Base-by-base conservation (phyloP, 2,888 invertebrate genomes). In the Agonopterix arenella region DNA sequence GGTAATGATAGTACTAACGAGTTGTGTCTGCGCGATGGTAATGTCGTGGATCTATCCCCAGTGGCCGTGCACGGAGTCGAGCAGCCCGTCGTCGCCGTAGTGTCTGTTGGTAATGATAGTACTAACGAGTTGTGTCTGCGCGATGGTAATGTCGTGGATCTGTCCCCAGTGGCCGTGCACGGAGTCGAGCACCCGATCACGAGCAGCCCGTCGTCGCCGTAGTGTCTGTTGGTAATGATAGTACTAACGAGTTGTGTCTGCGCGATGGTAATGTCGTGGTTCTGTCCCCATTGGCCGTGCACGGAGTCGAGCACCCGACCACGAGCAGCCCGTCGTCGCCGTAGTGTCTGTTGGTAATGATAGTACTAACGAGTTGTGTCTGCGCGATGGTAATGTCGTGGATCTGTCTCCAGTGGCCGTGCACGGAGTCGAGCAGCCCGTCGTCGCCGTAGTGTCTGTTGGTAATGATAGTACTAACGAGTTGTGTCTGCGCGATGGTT, bases 191-290 rank as follows among this genome's bases (percentile, higher is more conserved):
- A 95, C 93, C 96, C 96, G 73, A 96, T 93, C 44, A 98, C 96
- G 82, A 96, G 96, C 60, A 98, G 90, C 47, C 94, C 93, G 69
- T 97, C 96, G 66, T 94, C 92, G 49, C 95, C 94, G 53, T 96
- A n/a, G n/a, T n/a, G n/a, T n/a, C n/a, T n/a, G n/a, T n/a, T n/a
- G n/a, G n/a, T n/a, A n/a, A n/a, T n/a, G n/a, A n/a, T n/a, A n/a
- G n/a, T n/a, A n/a, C n/a, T n/a, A n/a, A n/a, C n/a, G n/a, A n/a
- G n/a, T n/a, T n/a, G n/a, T n/a, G n/a, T n/a, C n/a, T n/a, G n/a
- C n/a, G n/a, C n/a, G n/a, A n/a, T n/a, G n/a, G n/a, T n/a, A 82
- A 98, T 95, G 79, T 98, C 98, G 70, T 94, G 94, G 56, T 96
- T 92, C 70, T 94, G 13, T 13, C 13, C 13, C 13, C 13, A 13